Percentiles rank a stretch among this genome's conserved stretches.
phyloP scores from a whole-genome alignment of 2,888 invertebrate genomes.

The Bruchidius siliquastri region DNA sequence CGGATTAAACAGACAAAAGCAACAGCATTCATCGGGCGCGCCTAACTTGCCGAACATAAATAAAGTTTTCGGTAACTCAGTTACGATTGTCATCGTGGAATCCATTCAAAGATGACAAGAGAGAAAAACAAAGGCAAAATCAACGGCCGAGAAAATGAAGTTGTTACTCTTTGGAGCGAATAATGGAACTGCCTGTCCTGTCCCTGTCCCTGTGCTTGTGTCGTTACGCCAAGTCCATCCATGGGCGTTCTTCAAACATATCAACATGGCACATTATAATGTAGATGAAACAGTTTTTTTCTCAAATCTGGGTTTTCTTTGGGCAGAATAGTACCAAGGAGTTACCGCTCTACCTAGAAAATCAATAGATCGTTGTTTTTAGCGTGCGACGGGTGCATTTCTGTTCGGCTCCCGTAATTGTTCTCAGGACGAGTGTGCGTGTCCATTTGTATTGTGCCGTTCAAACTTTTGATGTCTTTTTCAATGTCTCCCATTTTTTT shows the following conservation, averaged over 20 bases:
- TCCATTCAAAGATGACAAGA: slow-evolving; percentile 1
- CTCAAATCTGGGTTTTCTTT: too few relatives aligned
- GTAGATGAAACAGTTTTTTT: too few relatives aligned
- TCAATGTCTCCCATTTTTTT: too few relatives aligned
- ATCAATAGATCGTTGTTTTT: too few relatives aligned
- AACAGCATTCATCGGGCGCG: not conserved
- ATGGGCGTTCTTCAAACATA: not conserved
- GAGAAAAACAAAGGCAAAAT: slow-evolving; percentile 35
- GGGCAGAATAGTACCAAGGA: too few relatives aligned
- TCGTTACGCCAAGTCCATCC: not conserved
- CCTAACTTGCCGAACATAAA: not conserved
- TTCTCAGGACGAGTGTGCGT: too few relatives aligned
- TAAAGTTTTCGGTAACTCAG: not conserved
- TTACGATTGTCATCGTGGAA: not conserved
- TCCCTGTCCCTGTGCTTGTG: not conserved
- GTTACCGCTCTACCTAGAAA: too few relatives aligned
- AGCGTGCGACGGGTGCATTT: too few relatives aligned
- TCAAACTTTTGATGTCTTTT: too few relatives aligned
- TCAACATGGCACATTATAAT: too few relatives aligned
- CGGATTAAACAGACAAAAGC: not conserved
- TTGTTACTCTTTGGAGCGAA: slow-evolving; percentile 49
- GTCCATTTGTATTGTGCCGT: too few relatives aligned
- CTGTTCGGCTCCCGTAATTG: too few relatives aligned
- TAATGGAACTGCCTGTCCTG: slow-evolving; percentile 40
- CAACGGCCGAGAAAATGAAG: slow-evolving; percentile 59